Percentiles rank a stretch among this genome's conserved stretches.
Evolutionary conservation across 2,113 vertebrate species (phyloP).

Genomic region (Thinocorus orbignyianus): DNA sequence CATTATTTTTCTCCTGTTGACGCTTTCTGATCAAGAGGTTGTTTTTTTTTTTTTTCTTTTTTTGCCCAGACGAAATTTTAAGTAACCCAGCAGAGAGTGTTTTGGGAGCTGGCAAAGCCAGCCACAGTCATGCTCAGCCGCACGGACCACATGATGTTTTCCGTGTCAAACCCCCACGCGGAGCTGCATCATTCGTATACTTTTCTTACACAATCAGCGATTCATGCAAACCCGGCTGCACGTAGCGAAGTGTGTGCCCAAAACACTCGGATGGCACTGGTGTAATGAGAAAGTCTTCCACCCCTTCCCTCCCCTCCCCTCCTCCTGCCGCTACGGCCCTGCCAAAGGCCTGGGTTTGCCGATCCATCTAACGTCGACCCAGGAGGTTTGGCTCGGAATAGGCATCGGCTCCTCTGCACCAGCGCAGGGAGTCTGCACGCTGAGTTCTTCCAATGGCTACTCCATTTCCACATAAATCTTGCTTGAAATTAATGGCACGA

Average conservation of each 20-base stretch:
- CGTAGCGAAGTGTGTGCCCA: not conserved
- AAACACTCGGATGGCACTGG: not conserved
- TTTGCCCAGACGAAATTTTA: not conserved
- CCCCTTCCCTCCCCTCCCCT: not conserved
- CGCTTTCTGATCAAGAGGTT: slow-evolving; percentile 39
- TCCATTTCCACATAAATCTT: not conserved
- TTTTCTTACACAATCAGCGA: not conserved
- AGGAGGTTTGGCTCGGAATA: not conserved
- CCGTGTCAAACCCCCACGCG: not conserved
- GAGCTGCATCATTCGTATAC: not conserved
- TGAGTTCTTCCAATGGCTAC: not conserved
- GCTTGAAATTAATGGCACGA: accelerated
- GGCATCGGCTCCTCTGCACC: not conserved
- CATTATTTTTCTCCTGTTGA: slow-evolving; percentile 64
- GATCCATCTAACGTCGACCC: accelerated
- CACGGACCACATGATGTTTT: not conserved
- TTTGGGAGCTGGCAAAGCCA: not conserved
- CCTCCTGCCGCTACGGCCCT: not conserved
- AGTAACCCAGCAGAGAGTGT: not conserved
- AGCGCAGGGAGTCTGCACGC: accelerated
- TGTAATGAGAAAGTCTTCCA: not conserved
- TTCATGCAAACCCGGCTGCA: not conserved
- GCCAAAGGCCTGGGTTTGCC: not conserved
- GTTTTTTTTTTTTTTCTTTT: too few relatives aligned
- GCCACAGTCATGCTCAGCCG: not conserved